Conservation (phyloP, 2,113 vertebrate genomes). For the Triplophysa siluroides region DNA sequence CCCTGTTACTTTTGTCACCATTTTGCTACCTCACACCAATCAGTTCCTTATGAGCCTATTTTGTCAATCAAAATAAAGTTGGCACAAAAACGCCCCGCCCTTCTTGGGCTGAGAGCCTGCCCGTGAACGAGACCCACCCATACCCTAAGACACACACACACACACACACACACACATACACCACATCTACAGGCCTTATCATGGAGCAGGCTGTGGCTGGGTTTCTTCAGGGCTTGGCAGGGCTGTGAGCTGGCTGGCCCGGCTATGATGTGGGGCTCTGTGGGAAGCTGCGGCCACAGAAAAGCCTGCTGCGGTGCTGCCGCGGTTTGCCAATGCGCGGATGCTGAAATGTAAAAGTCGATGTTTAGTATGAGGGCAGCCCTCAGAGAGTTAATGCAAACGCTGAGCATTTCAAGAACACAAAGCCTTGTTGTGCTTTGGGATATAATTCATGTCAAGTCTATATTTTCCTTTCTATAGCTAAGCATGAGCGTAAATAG, state of each 20-base stretch:
- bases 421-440: neutral
- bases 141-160: neutral
- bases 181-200: conserved; percentile 23
- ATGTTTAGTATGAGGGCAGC: neutral
- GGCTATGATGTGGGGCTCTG: conserved; percentile 32
- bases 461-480: neutral
- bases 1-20: neutral
- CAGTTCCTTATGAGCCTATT: neutral
- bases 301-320: conserved; percentile 36
- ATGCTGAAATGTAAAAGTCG: conserved; percentile 33
- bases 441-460: conserved; percentile 14
- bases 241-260: neutral
- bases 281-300: conserved; percentile 28
- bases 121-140: conserved; percentile 18
- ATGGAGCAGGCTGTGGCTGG: conserved; percentile 26
- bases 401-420: conserved; percentile 1
- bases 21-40: conserved; percentile 1
- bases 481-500: conserved; percentile 14
- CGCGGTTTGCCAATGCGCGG: conserved; percentile 33
- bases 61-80: conserved; percentile 32
- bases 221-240: conserved; percentile 36
- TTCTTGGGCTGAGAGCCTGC: neutral
- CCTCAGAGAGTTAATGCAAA: neutral
- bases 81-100: conserved; percentile 9
- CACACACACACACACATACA: neutral